Conservation (phyloP, 2,113 vertebrate genomes). For the Protomyctophum bolini region DNA sequence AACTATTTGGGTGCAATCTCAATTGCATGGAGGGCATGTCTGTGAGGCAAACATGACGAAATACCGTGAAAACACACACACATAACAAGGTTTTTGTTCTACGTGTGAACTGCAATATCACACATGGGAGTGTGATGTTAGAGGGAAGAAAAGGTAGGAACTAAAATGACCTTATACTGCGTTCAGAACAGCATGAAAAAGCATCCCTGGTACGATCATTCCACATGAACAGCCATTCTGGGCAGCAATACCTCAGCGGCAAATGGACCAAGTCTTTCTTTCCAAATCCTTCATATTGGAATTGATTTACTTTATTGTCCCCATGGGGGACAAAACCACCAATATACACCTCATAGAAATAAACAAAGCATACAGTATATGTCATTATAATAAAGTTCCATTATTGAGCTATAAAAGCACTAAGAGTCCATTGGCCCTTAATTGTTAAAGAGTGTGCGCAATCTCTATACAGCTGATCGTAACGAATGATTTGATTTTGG, state of each 20-base stretch:
- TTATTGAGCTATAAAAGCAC: no score
- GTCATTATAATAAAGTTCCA: no score
- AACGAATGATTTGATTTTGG: no score
- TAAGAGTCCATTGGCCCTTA: no score
- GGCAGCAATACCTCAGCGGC: not conserved
- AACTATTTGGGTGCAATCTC: slow-evolving; percentile 4
- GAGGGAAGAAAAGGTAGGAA: slow-evolving; percentile 10
- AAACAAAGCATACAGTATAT: no score
- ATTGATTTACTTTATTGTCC: no score
- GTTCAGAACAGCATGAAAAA: no score
- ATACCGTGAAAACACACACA: not conserved
- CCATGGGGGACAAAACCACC: no score
- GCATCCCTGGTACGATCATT: no score
- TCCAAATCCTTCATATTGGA: not conserved
- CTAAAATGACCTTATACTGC: not conserved
- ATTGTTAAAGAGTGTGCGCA: no score
- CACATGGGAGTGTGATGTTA: slow-evolving; percentile 8
- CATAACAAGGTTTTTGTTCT: not conserved
- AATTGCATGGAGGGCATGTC: slow-evolving; percentile 7
- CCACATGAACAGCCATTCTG: not conserved
- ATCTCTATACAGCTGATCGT: no score
- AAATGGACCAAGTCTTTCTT: not conserved
- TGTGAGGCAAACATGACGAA: slow-evolving; percentile 13
- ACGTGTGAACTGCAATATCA: slow-evolving; percentile 17
- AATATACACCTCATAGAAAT: no score